phyloP scores from a whole-genome alignment of 2,888 invertebrate species.

The Tenthredo livida region DNA sequence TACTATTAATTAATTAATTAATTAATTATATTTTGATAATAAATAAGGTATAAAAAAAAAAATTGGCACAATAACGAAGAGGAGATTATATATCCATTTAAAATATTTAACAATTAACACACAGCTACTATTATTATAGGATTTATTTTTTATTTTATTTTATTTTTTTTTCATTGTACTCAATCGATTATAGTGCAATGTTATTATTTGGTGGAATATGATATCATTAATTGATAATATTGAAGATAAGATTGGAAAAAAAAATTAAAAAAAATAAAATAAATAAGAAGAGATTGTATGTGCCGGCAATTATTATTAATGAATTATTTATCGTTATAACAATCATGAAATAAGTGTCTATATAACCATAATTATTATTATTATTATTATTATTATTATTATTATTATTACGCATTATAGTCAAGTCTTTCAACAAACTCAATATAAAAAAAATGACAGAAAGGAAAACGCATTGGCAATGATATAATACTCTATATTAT shows the following conservation, averaged over 20 bases:
- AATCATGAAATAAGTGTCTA: constrained; percentile 65
- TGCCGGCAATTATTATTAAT: constrained; percentile 29
- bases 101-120: background rate
- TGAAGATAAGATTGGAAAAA: background rate
- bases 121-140: background rate
- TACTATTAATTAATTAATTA: constrained; percentile 1
- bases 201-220: background rate
- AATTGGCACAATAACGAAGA: constrained; percentile 6
- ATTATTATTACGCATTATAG: constrained; percentile 10
- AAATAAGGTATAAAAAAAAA: background rate
- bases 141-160: background rate
- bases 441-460: background rate
- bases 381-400: constrained; percentile 8
- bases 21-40: constrained; percentile 46
- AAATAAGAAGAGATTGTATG: constrained; percentile 16
- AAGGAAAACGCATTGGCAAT: constrained; percentile 8
- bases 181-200: constrained; percentile 17
- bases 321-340: constrained; percentile 57
- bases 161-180: background rate
- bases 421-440: constrained; percentile 26
- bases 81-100: background rate
- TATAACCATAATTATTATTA: constrained; percentile 51
- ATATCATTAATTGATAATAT: background rate
- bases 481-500: constrained; percentile 50
- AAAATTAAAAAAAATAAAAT: too few relatives aligned